These are phyloP conservation scores for Blastobasis adustella DNA, from an alignment of 2,888 invertebrate genomes.

Conservation along the genomic window DNA sequence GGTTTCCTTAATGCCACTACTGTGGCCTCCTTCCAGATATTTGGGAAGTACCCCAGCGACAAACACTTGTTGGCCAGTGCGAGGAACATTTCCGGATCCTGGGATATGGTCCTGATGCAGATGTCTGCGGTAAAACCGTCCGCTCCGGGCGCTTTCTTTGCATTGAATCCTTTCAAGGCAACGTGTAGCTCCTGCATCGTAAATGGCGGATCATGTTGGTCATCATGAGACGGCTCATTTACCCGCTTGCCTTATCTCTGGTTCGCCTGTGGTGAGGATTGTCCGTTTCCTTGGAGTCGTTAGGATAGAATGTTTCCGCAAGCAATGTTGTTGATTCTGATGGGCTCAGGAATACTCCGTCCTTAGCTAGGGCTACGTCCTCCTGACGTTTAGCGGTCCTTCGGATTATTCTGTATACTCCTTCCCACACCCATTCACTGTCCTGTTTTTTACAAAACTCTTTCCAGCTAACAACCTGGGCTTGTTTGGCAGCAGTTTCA, in stretches of 20 bases:
- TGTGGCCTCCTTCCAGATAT: constrained; percentile 14
- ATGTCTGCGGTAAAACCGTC: constrained; percentile 21
- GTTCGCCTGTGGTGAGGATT: background rate
- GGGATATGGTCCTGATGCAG: constrained; percentile 9
- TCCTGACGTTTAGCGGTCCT: constrained; percentile 6
- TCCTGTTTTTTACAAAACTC: no score
- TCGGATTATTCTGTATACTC: constrained; percentile 8
- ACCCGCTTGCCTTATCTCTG: background rate
- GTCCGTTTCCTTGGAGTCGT: constrained; percentile 11
- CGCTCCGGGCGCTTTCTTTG: constrained; percentile 17
- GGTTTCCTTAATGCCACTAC: constrained; percentile 16
- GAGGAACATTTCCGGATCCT: constrained; percentile 8
- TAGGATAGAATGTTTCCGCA: constrained; percentile 8
- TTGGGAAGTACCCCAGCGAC: constrained; percentile 10
- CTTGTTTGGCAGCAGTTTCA: background rate
- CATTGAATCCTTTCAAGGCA: constrained; percentile 8
- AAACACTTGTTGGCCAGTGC: constrained; percentile 15
- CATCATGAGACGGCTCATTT: no score
- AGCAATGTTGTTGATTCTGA: constrained; percentile 2
- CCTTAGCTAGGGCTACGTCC: constrained; percentile 2
- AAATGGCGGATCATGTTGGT: constrained; percentile 13
- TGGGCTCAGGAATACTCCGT: background rate
- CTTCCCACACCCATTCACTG: no score
- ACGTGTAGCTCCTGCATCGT: constrained; percentile 8
- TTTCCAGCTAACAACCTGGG: background rate